Conservation (phyloP, 1,140 invertebrate species). For the Drosophila ananassae region DNA sequence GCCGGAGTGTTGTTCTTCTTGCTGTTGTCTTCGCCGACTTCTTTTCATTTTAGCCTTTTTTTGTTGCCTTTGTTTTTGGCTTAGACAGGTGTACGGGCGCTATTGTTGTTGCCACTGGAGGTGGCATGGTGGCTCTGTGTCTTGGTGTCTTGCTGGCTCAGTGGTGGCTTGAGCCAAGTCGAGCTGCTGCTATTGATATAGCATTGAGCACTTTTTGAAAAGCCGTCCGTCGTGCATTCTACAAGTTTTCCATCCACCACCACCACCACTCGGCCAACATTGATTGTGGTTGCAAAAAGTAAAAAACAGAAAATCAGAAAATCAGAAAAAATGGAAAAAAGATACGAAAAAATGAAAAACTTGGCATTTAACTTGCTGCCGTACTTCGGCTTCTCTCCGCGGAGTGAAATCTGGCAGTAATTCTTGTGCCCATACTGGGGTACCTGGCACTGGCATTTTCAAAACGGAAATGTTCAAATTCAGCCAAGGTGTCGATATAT, state of each 20-base stretch:
- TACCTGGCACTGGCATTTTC: slow-evolving; percentile 35
- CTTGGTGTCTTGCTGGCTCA: background rate
- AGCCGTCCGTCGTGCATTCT: slow-evolving; percentile 78
- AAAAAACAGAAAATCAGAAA: background rate
- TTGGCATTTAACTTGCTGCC: slow-evolving; percentile 62
- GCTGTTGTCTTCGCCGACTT: slow-evolving; percentile 26
- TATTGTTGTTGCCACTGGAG: slow-evolving; percentile 35
- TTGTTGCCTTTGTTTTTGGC: slow-evolving; percentile 47
- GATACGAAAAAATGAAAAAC: slow-evolving; percentile 59
- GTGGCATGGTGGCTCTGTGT: background rate
- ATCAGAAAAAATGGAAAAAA: slow-evolving; percentile 3
- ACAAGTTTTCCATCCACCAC: slow-evolving; percentile 67
- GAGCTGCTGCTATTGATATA: slow-evolving; percentile 69
- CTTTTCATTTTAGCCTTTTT: slow-evolving; percentile 15
- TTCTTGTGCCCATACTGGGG: slow-evolving; percentile 38
- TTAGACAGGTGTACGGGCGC: slow-evolving; percentile 66
- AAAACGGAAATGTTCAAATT: slow-evolving; percentile 77
- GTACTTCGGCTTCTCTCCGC: background rate
- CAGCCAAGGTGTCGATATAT: slow-evolving; percentile 64
- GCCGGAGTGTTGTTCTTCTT: slow-evolving; percentile 48
- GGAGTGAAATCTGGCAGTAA: slow-evolving; percentile 40
- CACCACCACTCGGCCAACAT: slow-evolving; percentile 33
- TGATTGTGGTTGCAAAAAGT: slow-evolving; percentile 45
- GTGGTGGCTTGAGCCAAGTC: background rate
- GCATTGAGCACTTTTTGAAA: slow-evolving; percentile 80